Conservation (phyloP, 2,113 vertebrate species). For the Stigmatopora argus region DNA sequence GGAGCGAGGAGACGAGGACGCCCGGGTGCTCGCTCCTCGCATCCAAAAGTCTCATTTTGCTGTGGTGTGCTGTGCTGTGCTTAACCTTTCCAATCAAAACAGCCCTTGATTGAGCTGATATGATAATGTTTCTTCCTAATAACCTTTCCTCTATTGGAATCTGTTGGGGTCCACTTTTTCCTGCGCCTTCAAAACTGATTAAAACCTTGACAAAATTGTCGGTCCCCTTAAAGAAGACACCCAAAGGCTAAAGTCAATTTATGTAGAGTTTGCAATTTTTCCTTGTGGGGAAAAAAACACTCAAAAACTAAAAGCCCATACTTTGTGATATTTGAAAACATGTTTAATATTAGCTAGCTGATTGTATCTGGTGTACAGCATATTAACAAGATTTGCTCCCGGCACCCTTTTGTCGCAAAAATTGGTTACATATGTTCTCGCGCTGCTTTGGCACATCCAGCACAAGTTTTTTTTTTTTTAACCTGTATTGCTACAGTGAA, state of each 20-base stretch:
- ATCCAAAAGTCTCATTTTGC: slow-evolving; percentile 21
- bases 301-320: too few species aligned
- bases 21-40: slow-evolving; percentile 6
- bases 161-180: slow-evolving; percentile 27
- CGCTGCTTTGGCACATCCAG: neutral
- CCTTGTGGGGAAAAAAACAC: too few species aligned
- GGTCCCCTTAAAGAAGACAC: neutral
- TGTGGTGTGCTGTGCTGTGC: slow-evolving; percentile 20
- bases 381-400: too few species aligned
- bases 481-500: neutral
- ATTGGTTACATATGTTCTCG: too few species aligned
- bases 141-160: slow-evolving; percentile 33
- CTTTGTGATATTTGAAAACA: too few species aligned
- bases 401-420: too few species aligned
- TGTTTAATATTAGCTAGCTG: too few species aligned
- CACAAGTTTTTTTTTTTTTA: neutral
- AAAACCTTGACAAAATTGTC: slow-evolving; percentile 5
- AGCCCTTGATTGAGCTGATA: slow-evolving; percentile 26
- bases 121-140: slow-evolving; percentile 35
- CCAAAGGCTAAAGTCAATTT: neutral
- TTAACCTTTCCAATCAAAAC: slow-evolving; percentile 50
- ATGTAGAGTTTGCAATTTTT: neutral
- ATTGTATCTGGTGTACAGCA: too few species aligned
- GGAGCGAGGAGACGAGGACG: slow-evolving; percentile 45
- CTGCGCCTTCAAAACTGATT: slow-evolving; percentile 14